Evolutionary conservation across 2,113 vertebrate species (phyloP), one percentile per base, ranked within the genome.

Genomic region (Charina bottae): DNA sequence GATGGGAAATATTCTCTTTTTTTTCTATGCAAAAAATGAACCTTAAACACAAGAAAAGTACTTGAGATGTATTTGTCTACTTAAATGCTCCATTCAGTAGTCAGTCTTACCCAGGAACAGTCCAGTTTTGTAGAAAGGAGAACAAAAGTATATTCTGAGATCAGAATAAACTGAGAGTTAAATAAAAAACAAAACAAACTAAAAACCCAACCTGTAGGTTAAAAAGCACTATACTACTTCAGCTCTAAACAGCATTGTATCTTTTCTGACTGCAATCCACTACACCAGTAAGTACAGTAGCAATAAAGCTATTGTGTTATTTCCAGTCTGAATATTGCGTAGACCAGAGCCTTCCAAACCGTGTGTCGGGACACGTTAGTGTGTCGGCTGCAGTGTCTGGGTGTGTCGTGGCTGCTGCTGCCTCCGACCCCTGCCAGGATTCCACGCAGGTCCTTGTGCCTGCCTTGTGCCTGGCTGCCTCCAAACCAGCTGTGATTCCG

Each of bases 1-100:
- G 28, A 93, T 90, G 58, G 86, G 5, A 93, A 92, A 90, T 64
- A 88, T 42, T 85, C 42, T n/a, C 28, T 33, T 94, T 91, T 0
- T 42, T 84, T 0, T 85, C 53, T 49, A n/a, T 2, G 19, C 17
- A 37, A 78, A 78, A 78, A 21, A 72, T 21, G 33, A 78, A 37
- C 17, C 72, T 72, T 78, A 89, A 89, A 54, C n/a, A n/a, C 15
- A 21, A 89, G 53, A 86, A 42, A 1, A 49, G 4, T 33, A 28
- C 11, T 78, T 88, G 37, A 78, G 28, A 58, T 21, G 49, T 23
- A 78, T 85, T 62, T 46, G 26, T 53, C 24, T 46, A 85, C 24
- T 12, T 53, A 60, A 28, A n/a, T 85, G 42, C 37, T 28, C 28
- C 26, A 28, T n/a, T 28, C 49, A 89, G 3, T n/a, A 53, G 42